Base-by-base conservation (phyloP, 2,113 vertebrate genomes). In the Axis porcinus region DNA sequence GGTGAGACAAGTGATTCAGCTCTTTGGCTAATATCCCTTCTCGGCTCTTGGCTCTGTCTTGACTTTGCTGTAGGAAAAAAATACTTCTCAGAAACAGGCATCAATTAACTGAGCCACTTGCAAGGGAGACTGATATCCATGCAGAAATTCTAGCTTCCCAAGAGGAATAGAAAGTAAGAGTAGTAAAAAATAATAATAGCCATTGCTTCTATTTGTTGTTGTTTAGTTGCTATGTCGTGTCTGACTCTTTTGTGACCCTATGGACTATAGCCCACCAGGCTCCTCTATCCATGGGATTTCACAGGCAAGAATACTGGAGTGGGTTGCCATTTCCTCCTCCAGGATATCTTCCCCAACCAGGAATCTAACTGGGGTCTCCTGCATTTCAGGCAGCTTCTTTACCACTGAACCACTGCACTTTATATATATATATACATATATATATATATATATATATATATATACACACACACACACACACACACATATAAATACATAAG, bases 1-100 rank as follows among this genome's bases (percentile, higher is more conserved):
- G 15, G 54, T 45, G 50, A 86, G 76, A 52, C 28, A 40, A 88
- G 74, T 97, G 96, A 97, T 60, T 98, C 97, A 97, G 33, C 45
- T 58, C 36, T 94, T 78, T 30, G 82, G 64, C 60, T 93, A 47
- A 36, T 91, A 95, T 81, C 70, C 88, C 40, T 92, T 93, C 55
- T 96, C 23, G 1, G 67, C 27, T 96, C 50, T 91, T 91, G 95
- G 78, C 88, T 93, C 16, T 89, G 57, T 84, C 25, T 96, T 89
- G n/a, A 89, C 57, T 94, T 94, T 55, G 25, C 30, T 47, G 6
- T 86, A 76, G 50, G n/a, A 52, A 86, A 90, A 81, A 87, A 33
- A 33, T 8, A 78, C 54, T 89, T 96, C 95, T 92, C 14, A 19
- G 91, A 97, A 97, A 94, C 27, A 57, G 62, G 62, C 27, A 92